Evolutionary conservation across 2,888 invertebrate genomes (phyloP).

Genomic region (Drosophila affinis): DNA sequence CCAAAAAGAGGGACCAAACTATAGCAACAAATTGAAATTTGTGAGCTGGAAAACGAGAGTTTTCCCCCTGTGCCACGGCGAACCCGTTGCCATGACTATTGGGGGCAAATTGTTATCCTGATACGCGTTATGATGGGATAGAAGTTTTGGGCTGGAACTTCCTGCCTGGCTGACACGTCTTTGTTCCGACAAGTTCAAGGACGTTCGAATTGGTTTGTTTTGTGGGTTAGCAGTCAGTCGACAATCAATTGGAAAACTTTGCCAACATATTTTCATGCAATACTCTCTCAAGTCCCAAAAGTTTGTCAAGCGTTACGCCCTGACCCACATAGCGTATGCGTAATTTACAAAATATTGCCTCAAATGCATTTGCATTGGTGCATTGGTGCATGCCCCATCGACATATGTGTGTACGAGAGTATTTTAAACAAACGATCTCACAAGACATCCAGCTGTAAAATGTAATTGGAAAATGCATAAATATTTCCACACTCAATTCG

Average conservation of each 20-base stretch:
- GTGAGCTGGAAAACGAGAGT: constrained; percentile 29
- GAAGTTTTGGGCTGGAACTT: constrained; percentile 20
- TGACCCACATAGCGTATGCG: constrained; percentile 59
- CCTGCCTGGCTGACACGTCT: constrained; percentile 7
- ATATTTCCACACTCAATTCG: constrained; percentile 40
- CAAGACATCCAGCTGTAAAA: constrained; percentile 58
- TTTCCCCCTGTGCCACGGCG: constrained; percentile 54
- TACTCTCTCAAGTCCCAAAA: constrained; percentile 3
- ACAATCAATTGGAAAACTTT: constrained; percentile 11
- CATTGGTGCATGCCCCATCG: constrained; percentile 24
- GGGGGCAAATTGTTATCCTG: constrained; percentile 66
- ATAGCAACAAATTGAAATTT: constrained; percentile 38
- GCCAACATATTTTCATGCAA: constrained; percentile 1
- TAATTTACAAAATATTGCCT: constrained; percentile 24
- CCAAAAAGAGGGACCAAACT: constrained; percentile 22
- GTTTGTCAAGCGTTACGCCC: constrained; percentile 38
- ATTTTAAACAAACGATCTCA: constrained; percentile 40
- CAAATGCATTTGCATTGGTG: constrained; percentile 44
- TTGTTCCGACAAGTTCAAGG: constrained; percentile 76
- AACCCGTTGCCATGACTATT: constrained; percentile 66
- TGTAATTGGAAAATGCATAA: constrained; percentile 42
- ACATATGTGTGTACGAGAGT: neutral
- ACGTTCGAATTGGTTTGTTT: constrained; percentile 56
- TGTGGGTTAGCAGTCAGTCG: neutral
- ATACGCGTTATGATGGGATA: constrained; percentile 38